These are phyloP conservation scores for Chiroxiphia lanceolata DNA, from an alignment of 2,797 vertebrate species.

Conservation along the genomic window DNA sequence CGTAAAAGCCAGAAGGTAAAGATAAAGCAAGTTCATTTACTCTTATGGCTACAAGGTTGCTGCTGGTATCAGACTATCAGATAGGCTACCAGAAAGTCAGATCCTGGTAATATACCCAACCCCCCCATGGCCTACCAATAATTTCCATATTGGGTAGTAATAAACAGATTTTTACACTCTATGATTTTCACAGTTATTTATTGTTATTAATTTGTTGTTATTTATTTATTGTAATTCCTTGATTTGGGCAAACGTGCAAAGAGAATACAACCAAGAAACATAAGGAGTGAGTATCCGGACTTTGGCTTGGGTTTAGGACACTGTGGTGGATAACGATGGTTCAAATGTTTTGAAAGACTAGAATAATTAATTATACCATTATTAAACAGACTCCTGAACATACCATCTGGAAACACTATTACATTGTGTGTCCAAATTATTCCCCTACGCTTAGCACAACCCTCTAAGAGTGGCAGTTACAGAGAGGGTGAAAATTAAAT, in stretches of 20 bases:
- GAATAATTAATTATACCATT: slow-evolving; percentile 34
- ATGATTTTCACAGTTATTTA: background rate
- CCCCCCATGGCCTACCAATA: background rate
- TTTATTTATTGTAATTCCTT: background rate
- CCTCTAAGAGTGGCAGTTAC: background rate
- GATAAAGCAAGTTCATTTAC: background rate
- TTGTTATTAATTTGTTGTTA: background rate
- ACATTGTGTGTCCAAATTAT: background rate
- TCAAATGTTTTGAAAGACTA: background rate
- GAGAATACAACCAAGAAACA: background rate
- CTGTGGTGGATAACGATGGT: background rate
- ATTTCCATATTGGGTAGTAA: background rate
- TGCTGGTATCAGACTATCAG: background rate
- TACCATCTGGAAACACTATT: slow-evolving; percentile 25
- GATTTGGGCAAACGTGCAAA: background rate
- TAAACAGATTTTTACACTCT: background rate
- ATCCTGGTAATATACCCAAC: background rate
- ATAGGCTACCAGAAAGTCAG: background rate
- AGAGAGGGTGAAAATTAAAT: slow-evolving; percentile 14
- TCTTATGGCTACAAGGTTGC: background rate
- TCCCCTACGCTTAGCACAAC: background rate
- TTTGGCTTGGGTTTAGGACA: background rate
- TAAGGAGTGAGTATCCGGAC: background rate
- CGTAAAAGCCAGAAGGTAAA: background rate
- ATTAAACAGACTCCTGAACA: background rate